Base-by-base conservation (phyloP, 2,888 invertebrate genomes). In the Chymomyza amoena region DNA sequence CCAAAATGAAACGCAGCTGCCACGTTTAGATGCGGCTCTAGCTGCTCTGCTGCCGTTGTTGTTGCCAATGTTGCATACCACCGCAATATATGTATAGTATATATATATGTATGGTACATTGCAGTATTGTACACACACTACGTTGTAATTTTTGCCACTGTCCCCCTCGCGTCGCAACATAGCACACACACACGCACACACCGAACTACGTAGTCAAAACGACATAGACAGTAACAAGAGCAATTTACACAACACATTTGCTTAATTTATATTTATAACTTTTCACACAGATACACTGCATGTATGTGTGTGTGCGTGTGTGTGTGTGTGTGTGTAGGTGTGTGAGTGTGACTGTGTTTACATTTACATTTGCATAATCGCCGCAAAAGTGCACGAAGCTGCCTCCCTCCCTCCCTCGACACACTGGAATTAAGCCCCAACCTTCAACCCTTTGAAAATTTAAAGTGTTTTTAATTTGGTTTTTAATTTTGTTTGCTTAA, bases 221-320 rank as follows among this genome's bases (percentile, higher is more conserved):
- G 70, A n/a, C 64, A 62, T 32, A 32, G 32, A 32, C 32, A 54
- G 61, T 64, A 76, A 69, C 82, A 84, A 76, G 72, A 81, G 78
- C 81, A 84, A 80, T 85, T 84, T 84, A 84, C 79, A 74, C 86
- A 85, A 80, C 81, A 83, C 88, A 87, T 84, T 84, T 87, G 84
- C 88, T 84, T 84, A 84, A 84, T 84, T 85, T 84, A 87, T 87
- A 87, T 84, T 87, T 87, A 87, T 83, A 87, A 84, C 84, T 76
- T 87, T 87, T 68, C 68, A 54, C 54, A 16, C 66, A 67, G 68
- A 73, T 64, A 56, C 52, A 68, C 64, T 13, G 20, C 25, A 13
- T 63, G 39, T 45, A 20, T 45, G 13, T 45, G 61, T 63, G 9
- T 66, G 50, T 57, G 51, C 61, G 61, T 51, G 60, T 39, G 20